Conservation (phyloP, 2,888 invertebrate genomes). For the Perizoma flavofasciatum region DNA sequence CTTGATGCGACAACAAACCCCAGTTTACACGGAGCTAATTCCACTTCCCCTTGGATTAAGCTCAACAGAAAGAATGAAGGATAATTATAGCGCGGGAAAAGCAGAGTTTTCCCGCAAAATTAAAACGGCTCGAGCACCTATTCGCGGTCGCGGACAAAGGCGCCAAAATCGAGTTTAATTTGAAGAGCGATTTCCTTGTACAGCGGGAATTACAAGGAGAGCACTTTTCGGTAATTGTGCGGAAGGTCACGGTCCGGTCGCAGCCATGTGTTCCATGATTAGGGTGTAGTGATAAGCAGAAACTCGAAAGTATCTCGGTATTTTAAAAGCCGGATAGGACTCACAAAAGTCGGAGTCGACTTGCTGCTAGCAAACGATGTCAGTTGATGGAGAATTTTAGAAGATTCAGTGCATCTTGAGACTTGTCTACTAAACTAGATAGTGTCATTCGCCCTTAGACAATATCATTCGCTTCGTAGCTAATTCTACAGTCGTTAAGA, state of each 20-base stretch:
- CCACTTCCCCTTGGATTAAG: conserved; percentile 25
- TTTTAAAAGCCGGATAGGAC: background rate
- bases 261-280: conserved; percentile 31
- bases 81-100: conserved; percentile 54
- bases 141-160: conserved; percentile 44
- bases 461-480: no score
- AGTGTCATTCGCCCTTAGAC: no score
- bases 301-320: background rate
- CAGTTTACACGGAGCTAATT: conserved; percentile 24
- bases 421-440: no score
- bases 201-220: conserved; percentile 65
- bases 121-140: conserved; percentile 53
- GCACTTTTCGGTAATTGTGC: conserved; percentile 71
- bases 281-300: conserved; percentile 4
- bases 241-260: conserved; percentile 21
- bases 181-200: conserved; percentile 66
- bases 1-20: conserved; percentile 28
- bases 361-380: no score
- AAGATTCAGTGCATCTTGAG: no score
- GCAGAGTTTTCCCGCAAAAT: conserved; percentile 56
- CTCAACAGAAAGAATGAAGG: conserved; percentile 36
- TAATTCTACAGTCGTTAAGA: no score
- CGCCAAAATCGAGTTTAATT: conserved; percentile 66
- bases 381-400: no score
- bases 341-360: background rate